Conservation (phyloP, 2,113 vertebrate genomes). For the Engraulis encrasicolus region DNA sequence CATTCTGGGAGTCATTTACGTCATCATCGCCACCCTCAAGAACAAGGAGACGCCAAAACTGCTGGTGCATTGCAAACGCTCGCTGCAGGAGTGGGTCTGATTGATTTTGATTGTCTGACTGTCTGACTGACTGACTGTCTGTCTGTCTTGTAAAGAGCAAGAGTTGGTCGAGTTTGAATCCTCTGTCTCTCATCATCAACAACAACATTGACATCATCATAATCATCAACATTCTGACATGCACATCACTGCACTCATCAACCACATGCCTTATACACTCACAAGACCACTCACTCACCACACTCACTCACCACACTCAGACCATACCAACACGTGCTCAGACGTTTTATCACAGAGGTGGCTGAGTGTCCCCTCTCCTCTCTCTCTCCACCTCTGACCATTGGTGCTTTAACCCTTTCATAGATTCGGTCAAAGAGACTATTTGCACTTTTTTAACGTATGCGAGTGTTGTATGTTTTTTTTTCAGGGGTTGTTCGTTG, state of each 20-base stretch:
- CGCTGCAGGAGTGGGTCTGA: constrained; percentile 98
- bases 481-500: constrained; percentile 30
- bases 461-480: constrained; percentile 40
- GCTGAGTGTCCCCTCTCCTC: neutral
- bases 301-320: too few species aligned
- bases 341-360: constrained; percentile 22
- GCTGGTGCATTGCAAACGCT: constrained; percentile 96
- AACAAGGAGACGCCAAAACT: constrained; percentile 88
- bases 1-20: constrained; percentile 86
- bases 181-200: constrained; percentile 19
- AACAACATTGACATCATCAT: too few species aligned
- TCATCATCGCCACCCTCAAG: constrained; percentile 90
- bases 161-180: neutral
- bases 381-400: constrained; percentile 39
- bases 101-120: too few species aligned
- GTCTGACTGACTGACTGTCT: too few species aligned
- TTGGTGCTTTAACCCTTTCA: constrained; percentile 51
- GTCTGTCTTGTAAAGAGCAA: neutral
- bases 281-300: neutral
- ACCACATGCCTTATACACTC: neutral
- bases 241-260: neutral
- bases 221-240: neutral
- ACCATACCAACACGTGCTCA: constrained; percentile 26
- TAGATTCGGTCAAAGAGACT: constrained; percentile 33
- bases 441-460: constrained; percentile 67